Conservation (phyloP, 2,888 invertebrate genomes). For the Microctonus brassicae region DNA sequence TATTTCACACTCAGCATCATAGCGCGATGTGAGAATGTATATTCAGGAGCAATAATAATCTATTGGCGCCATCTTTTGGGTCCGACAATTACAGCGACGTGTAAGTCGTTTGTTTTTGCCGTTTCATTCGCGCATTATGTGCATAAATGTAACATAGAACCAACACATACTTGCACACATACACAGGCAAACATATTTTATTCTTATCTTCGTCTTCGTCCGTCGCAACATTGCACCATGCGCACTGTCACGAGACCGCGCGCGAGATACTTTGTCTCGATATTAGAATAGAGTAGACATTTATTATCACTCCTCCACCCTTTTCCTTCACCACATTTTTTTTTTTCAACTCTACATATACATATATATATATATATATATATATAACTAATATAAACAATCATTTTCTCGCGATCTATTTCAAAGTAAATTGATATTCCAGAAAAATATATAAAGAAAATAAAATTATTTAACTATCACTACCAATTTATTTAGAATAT, state of each 20-base stretch:
- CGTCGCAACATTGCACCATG: slow-evolving; percentile 5
- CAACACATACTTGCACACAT: not conserved
- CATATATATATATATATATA: not conserved
- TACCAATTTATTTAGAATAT: too few species aligned
- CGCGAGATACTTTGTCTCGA: slow-evolving; percentile 39
- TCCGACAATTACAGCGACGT: not conserved
- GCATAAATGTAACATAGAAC: not conserved
- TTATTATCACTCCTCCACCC: not conserved
- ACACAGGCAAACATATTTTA: not conserved
- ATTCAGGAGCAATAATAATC: not conserved
- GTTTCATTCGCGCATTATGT: not conserved
- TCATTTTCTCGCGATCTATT: slow-evolving; percentile 19
- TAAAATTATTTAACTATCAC: too few species aligned
- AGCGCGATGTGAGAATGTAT: not conserved
- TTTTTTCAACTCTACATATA: not conserved
- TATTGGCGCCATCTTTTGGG: not conserved
- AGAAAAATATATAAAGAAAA: not conserved
- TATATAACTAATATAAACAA: slow-evolving; percentile 22
- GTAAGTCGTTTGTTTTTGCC: not conserved
- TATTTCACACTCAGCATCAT: not conserved
- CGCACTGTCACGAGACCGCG: slow-evolving; percentile 30
- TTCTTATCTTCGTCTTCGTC: slow-evolving; percentile 1
- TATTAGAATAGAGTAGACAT: slow-evolving; percentile 15
- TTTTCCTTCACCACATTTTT: not conserved
- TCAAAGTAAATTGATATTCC: not conserved